Percentiles rank a stretch among this genome's conserved stretches.
Conservation (phyloP, 2,113 vertebrate species). For the Phaethon lepturus region DNA sequence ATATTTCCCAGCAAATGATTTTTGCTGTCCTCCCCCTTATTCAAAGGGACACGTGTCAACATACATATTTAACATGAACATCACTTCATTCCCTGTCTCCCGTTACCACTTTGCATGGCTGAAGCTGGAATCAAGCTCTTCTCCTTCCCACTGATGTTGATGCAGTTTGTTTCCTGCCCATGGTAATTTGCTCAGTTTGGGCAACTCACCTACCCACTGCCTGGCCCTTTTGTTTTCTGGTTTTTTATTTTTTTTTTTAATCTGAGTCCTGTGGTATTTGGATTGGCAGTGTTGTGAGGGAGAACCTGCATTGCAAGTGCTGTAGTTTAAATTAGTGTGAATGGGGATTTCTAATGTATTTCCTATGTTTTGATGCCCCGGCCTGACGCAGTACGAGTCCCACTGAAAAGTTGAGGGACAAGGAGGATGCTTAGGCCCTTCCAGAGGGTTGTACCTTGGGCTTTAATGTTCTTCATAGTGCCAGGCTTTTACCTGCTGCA, state of each 20-base stretch:
- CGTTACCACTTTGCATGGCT: not conserved
- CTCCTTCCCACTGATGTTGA: not conserved
- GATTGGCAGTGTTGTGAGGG: not conserved
- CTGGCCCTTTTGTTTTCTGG: not conserved
- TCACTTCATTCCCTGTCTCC: not conserved
- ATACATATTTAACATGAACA: constrained; percentile 27
- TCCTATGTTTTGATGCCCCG: not conserved
- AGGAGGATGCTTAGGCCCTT: not conserved
- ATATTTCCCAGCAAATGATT: constrained; percentile 1
- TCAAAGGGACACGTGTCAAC: constrained; percentile 19
- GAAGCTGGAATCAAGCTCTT: not conserved
- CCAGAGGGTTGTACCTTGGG: not conserved
- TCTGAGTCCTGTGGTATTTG: not conserved
- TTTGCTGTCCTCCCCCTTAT: not conserved
- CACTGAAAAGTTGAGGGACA: not conserved
- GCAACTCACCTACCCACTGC: not conserved
- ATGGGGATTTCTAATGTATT: not conserved
- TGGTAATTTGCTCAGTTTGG: not conserved
- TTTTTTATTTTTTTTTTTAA: not conserved
- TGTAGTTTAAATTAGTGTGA: not conserved
- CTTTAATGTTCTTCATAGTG: not conserved
- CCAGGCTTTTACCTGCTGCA: not conserved
- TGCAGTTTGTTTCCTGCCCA: not conserved
- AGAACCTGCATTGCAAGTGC: not conserved
- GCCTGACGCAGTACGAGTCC: accelerated